A percentile compares a stretch with the other conserved stretches of the same genome.
Evolutionary conservation across 2,113 vertebrate genomes (phyloP).

Genomic region (Zingel zingel): DNA sequence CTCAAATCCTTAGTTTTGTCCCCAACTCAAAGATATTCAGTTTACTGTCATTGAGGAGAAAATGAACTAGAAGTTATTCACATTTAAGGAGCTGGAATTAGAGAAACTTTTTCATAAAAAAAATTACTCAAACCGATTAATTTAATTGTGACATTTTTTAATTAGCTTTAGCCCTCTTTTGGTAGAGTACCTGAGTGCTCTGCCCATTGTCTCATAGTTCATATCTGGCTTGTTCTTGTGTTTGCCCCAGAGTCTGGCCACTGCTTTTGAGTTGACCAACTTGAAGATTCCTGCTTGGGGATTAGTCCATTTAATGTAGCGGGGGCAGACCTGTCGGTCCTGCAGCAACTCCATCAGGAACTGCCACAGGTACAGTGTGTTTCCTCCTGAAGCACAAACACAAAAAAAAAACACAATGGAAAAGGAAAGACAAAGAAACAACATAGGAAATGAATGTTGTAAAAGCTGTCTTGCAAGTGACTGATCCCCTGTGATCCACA

Average conservation of each 20-base stretch:
- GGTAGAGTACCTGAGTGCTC: conserved; percentile 91
- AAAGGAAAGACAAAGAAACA: background rate
- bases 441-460: conserved; percentile 3
- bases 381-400: conserved; percentile 84
- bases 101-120: too few relatives aligned
- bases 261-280: conserved; percentile 97
- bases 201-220: conserved; percentile 99
- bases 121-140: too few relatives aligned
- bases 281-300: conserved; percentile 97
- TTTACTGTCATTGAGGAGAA: too few relatives aligned
- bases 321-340: conserved; percentile 95
- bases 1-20: too few relatives aligned
- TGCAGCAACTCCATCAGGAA: conserved; percentile 96
- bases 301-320: conserved; percentile 98
- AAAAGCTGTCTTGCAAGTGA: background rate
- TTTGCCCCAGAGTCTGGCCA: conserved; percentile 95
- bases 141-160: background rate
- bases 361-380: conserved; percentile 98
- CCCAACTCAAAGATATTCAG: too few relatives aligned
- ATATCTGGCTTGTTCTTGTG: conserved; percentile 99
- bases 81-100: too few relatives aligned
- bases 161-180: background rate
- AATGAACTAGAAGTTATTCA: too few relatives aligned
- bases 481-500: conserved; percentile 2
- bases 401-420: conserved; percentile 9